Percentiles rank a stretch among this genome's conserved stretches.
These are phyloP conservation scores for Cochlearius cochlearius DNA, from an alignment of 2,113 vertebrate genomes.

Conservation along the genomic window DNA sequence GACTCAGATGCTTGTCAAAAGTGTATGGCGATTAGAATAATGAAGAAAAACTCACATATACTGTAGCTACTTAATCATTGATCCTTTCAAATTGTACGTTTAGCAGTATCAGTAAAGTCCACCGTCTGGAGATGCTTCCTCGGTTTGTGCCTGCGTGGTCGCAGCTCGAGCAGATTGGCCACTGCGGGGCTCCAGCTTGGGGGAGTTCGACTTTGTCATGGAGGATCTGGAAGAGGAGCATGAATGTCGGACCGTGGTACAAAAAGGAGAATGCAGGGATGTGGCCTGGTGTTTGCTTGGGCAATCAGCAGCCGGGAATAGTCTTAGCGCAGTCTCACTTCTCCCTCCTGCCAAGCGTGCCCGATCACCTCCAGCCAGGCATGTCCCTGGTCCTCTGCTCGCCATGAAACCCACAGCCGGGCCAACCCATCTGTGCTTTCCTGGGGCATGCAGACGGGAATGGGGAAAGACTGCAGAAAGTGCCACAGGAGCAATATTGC, in stretches of 20 bases:
- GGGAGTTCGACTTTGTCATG: not conserved
- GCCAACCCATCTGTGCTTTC: not conserved
- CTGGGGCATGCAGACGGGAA: not conserved
- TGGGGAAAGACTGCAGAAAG: not conserved
- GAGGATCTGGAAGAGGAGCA: not conserved
- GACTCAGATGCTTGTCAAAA: not conserved
- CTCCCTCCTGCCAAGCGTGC: not conserved
- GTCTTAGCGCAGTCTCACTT: not conserved
- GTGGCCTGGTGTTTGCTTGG: not conserved
- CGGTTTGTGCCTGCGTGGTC: not conserved
- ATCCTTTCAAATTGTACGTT: not conserved
- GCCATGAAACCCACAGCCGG: fast-evolving
- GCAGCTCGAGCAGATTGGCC: not conserved
- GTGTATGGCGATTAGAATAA: not conserved
- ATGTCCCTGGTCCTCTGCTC: not conserved
- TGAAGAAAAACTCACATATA: not conserved
- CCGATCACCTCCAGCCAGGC: not conserved
- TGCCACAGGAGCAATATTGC: not conserved
- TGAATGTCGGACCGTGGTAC: not conserved
- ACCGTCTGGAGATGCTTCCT: not conserved
- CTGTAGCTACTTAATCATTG: not conserved
- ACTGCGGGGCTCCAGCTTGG: not conserved
- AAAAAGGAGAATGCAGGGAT: too few relatives aligned
- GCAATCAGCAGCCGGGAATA: fast-evolving
- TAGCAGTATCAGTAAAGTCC: not conserved